Conservation (phyloP, 2,797 vertebrate genomes). For the Malurus leucopterus region DNA sequence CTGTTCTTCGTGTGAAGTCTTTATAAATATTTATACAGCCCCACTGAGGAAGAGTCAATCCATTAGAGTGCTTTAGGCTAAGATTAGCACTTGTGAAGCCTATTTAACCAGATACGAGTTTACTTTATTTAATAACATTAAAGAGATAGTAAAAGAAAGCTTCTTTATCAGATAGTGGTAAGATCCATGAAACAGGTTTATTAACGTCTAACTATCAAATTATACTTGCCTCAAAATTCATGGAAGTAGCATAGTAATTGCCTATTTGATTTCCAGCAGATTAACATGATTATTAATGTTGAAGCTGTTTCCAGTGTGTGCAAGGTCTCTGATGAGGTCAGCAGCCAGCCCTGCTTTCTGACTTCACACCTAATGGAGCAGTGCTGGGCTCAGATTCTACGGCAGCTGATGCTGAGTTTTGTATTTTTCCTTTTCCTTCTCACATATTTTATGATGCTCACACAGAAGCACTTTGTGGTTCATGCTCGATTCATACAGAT, state of each 20-base stretch:
- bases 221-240: conserved; percentile 30
- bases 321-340: neutral
- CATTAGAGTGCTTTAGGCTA: conserved; percentile 46
- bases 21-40: conserved; percentile 57
- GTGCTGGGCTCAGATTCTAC: neutral
- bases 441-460: neutral
- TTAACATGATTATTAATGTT: neutral
- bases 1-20: conserved; percentile 1
- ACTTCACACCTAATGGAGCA: neutral
- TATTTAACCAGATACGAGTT: conserved; percentile 46
- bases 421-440: neutral
- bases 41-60: conserved; percentile 27
- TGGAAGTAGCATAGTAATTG: conserved; percentile 4
- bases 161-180: conserved; percentile 41
- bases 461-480: neutral
- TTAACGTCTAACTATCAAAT: conserved; percentile 43
- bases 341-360: neutral
- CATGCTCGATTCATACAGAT: neutral
- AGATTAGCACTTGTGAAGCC: conserved; percentile 56
- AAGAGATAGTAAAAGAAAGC: conserved; percentile 21
- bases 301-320: neutral
- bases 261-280: conserved; percentile 15
- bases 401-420: neutral
- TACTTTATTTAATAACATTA: conserved; percentile 53
- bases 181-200: conserved; percentile 35